Evolutionary conservation across 1,140 invertebrate species (phyloP), one percentile per base, ranked within the genome.

Genomic region (Cherax quadricarinatus): DNA sequence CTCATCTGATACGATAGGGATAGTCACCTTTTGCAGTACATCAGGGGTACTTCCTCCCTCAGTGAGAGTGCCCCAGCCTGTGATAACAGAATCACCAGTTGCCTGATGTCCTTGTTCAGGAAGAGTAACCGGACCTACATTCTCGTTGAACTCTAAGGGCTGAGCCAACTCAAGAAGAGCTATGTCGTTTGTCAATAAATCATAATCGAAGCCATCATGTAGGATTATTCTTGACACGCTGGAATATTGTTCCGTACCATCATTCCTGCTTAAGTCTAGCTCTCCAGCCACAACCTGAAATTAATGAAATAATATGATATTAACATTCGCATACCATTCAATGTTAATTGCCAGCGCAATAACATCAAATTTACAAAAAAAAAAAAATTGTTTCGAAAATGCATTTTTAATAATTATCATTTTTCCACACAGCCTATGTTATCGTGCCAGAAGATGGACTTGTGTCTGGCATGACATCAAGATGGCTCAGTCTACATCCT

Each of bases 141-240:
- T 94, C 41, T 96, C 94, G 92, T 95, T 96, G 81, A 96, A 96
- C 3, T 91, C 94, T 48, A 97, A 94, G 3, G 96, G 95, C n/a
- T 94, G 95, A 14, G 95, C 95, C 30, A 97, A 94, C 91, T 95
- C 95, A 41, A 97, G 94, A 0, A 97, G 84, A 60, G 96, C 97
- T 82, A 97, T 96, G 93, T 97, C 97, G 91, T 96, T 95, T 80
- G 95, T 95, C 60, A 90, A 18, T 7, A 24, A 84, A 53, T 24
- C 41, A 0, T 5, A n/a, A n/a, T 75, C n/a, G 93, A 96, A 97
- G 3, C 94, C 87, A 49, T 96, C 94, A 93, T 97, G 96, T 0
- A 96, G 93, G 79, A 95, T 94, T 30, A 93, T 94, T 6, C 95
- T 94, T 1, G 93, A 93, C 5, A 96, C 95, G 14, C 62, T 2